These are phyloP conservation scores for Scaptomyza pallida DNA, from an alignment of 1,140 invertebrate species.

Conservation along the genomic window DNA sequence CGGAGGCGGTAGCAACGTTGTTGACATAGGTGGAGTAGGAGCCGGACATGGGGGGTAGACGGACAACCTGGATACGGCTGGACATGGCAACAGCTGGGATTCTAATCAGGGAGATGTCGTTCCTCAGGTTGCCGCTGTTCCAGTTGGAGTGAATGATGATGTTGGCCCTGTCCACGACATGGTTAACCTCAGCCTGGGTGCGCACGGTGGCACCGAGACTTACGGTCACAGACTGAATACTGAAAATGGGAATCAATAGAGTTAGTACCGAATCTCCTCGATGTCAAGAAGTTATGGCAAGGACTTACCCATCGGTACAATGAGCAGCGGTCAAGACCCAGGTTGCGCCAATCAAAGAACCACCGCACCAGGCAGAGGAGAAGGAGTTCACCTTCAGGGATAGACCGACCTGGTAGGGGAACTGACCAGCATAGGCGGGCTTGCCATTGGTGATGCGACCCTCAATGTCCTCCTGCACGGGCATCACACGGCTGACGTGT, in stretches of 20 bases:
- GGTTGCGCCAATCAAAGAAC: constrained; percentile 84
- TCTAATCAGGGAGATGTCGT: constrained; percentile 75
- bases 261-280: not conserved
- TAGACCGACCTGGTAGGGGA: constrained; percentile 83
- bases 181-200: constrained; percentile 46
- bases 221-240: constrained; percentile 59
- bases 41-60: constrained; percentile 46
- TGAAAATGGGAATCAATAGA: constrained; percentile 3
- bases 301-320: constrained; percentile 64
- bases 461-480: constrained; percentile 53
- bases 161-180: constrained; percentile 18
- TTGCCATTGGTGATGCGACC: constrained; percentile 79
- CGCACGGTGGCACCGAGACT: constrained; percentile 69
- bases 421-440: constrained; percentile 67
- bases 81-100: constrained; percentile 39
- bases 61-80: constrained; percentile 33
- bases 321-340: constrained; percentile 71
- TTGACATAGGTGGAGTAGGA: constrained; percentile 61
- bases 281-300: not conserved
- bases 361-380: constrained; percentile 84
- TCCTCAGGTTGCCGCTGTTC: constrained; percentile 53
- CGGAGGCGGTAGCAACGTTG: constrained; percentile 65
- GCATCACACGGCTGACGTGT: constrained; percentile 48
- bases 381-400: constrained; percentile 54
- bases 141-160: constrained; percentile 61